Evolutionary conservation across 2,113 vertebrate species (phyloP).

Genomic region (Egretta garzetta): DNA sequence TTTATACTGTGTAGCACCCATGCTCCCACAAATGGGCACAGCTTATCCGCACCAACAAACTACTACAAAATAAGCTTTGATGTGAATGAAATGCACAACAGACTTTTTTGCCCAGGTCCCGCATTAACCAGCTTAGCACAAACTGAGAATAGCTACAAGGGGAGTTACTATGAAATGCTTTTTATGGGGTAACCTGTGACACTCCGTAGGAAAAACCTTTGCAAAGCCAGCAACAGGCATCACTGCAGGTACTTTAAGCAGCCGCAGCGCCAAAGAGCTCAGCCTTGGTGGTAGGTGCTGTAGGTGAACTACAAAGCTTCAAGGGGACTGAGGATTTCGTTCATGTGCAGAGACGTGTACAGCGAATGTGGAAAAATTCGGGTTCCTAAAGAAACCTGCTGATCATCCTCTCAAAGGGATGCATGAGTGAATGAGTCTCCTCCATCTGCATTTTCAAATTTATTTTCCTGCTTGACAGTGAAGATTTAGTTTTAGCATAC

Average conservation of each 20-base stretch:
- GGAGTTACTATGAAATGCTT: not conserved
- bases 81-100: rapidly evolving
- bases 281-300: rapidly evolving
- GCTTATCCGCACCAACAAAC: not conserved
- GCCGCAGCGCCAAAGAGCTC: not conserved
- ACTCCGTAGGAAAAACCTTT: not conserved
- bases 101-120: not conserved
- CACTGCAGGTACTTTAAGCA: rapidly evolving
- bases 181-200: too few relatives aligned
- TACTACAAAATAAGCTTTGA: not conserved
- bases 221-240: not conserved
- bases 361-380: rapidly evolving
- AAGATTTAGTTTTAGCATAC: not conserved
- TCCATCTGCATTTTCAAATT: not conserved
- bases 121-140: not conserved
- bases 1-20: not conserved
- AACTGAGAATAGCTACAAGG: rapidly evolving
- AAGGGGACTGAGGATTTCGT: rapidly evolving
- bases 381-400: not conserved
- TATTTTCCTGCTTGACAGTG: not conserved
- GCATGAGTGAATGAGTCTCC: not conserved
- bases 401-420: not conserved
- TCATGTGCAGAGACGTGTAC: rapidly evolving
- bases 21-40: rapidly evolving
- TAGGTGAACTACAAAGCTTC: not conserved